phyloP scores from a whole-genome alignment of 2,888 invertebrate species.

The Netelia inedita region DNA sequence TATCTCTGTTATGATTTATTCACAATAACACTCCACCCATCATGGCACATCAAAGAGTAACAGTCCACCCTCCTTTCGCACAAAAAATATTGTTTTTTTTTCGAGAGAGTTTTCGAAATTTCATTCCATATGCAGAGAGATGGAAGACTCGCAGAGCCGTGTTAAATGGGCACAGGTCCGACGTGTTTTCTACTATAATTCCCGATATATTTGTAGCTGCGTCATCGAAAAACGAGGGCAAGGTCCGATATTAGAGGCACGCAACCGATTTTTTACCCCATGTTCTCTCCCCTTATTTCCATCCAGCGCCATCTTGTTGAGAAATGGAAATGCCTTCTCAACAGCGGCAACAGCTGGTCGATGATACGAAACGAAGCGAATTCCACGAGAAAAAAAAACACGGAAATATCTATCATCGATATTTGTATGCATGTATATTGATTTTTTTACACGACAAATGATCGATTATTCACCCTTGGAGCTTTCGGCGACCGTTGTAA shows the following conservation, averaged over 20 bases:
- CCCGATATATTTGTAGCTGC: constrained; percentile 14
- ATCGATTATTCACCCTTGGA: neutral
- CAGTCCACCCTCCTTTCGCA: neutral
- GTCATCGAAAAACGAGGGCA: constrained; percentile 1
- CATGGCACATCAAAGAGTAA: constrained; percentile 1
- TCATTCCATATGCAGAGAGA: neutral
- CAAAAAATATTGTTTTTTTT: constrained; percentile 6
- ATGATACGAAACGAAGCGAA: neutral
- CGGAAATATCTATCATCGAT: neutral
- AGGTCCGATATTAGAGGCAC: constrained; percentile 5
- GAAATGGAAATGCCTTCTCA: constrained; percentile 28
- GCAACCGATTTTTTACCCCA: neutral
- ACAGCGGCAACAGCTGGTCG: constrained; percentile 12
- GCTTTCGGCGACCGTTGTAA: neutral
- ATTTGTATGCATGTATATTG: neutral
- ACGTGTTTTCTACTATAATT: constrained; percentile 23
- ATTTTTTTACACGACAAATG: neutral
- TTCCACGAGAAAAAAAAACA: neutral
- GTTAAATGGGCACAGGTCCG: constrained; percentile 1
- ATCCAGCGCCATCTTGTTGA: neutral
- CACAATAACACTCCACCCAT: constrained; percentile 10
- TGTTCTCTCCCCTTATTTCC: neutral
- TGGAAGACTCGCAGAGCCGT: constrained; percentile 2
- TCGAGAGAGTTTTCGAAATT: constrained; percentile 15
- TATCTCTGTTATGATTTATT: neutral